Evolutionary conservation across 1,140 invertebrate species (phyloP).

Genomic region (Pomacea maculata): DNA sequence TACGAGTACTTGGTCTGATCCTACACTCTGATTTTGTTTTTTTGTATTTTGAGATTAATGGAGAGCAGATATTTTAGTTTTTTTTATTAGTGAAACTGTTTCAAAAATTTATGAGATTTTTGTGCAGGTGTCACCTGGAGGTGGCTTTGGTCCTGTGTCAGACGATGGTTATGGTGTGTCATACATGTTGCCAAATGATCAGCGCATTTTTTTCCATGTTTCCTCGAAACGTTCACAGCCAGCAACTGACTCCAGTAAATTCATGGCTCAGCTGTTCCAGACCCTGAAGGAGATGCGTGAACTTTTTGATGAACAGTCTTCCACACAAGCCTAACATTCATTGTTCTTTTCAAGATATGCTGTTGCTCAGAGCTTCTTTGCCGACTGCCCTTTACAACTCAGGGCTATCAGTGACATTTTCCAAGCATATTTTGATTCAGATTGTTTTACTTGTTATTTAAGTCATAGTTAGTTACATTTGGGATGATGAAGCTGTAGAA

Average conservation of each 20-base stretch:
- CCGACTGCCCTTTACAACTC: too few species aligned
- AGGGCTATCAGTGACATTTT: too few species aligned
- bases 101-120: neutral
- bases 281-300: slow-evolving; percentile 65
- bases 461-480: too few species aligned
- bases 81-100: neutral
- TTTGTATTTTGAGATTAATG: neutral
- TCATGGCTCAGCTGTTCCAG: slow-evolving; percentile 65
- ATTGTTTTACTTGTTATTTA: too few species aligned
- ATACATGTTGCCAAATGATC: slow-evolving; percentile 69
- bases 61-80: neutral
- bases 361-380: too few species aligned
- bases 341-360: too few species aligned
- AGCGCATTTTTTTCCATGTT: slow-evolving; percentile 69
- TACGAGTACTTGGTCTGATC: too few species aligned
- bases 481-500: too few species aligned
- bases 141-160: slow-evolving; percentile 70
- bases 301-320: slow-evolving; percentile 63
- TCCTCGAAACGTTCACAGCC: slow-evolving; percentile 65
- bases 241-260: slow-evolving; percentile 63
- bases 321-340: too few species aligned
- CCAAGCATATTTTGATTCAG: too few species aligned
- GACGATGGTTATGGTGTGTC: slow-evolving; percentile 70
- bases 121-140: slow-evolving; percentile 62
- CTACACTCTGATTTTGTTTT: too few species aligned